These are phyloP conservation scores for Sparidentex hasta DNA, from an alignment of 2,797 vertebrate species.

Conservation along the genomic window DNA sequence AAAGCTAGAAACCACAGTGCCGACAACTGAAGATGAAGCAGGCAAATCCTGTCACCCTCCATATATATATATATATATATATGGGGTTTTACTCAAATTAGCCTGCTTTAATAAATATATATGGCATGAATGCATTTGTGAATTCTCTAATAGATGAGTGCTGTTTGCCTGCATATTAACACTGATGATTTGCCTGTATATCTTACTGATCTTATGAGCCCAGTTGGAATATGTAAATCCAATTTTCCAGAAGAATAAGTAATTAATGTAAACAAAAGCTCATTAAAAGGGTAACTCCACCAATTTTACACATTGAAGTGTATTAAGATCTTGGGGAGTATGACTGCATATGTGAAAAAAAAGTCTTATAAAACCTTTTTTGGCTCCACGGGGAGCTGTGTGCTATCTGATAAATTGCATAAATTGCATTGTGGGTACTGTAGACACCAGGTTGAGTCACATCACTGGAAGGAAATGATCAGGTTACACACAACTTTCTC, in stretches of 20 bases:
- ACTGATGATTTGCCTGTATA: neutral
- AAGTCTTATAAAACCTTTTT: no score
- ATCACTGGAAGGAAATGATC: no score
- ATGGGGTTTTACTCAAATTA: neutral
- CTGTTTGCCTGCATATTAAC: neutral
- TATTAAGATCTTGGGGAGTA: no score
- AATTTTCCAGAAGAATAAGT: neutral
- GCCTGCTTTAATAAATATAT: neutral
- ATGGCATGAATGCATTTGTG: neutral
- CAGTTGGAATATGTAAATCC: neutral
- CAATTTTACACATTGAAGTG: no score
- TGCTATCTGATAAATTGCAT: no score
- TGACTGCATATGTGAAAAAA: no score
- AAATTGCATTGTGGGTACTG: no score
- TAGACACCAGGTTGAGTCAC: no score
- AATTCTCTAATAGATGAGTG: neutral
- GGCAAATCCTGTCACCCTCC: neutral
- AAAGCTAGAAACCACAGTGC: neutral
- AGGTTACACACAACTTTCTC: no score
- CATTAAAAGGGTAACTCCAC: neutral
- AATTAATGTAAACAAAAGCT: no score
- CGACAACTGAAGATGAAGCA: neutral
- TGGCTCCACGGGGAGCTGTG: no score
- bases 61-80: neutral
- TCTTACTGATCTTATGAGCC: neutral